Base-by-base conservation (phyloP, 2,888 invertebrate species). In the Mimas tiliae region DNA sequence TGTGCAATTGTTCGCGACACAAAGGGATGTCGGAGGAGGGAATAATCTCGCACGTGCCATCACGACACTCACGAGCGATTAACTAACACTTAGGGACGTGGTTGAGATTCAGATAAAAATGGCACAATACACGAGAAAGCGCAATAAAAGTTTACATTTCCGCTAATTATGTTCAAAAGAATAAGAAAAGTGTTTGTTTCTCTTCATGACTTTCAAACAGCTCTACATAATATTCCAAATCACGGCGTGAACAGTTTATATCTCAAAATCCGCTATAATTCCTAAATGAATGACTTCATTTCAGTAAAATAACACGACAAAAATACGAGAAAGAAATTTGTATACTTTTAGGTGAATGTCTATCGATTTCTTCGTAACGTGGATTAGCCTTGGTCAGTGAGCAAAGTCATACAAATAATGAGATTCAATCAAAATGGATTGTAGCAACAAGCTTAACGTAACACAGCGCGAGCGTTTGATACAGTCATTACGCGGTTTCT, bases 1-100 rank as follows among this genome's bases (percentile, higher is more conserved):
- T 27, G 47, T 33, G 19, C n/a, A n/a, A 50, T 19, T 50, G 8
- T 33, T 62, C 11, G 0, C 45, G 12, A 33, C n/a, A 63, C 33
- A 48, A 63, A 33, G 9, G 14, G 45, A 63, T 16, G 48, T 42
- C 7, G 62, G 27, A 63, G 62, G 12, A 14, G 6, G 14, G 14
- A 63, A 63, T 65, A 65, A 65, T 65, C 65, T 34, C 47, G 48
- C 48, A 65, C 65, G 65, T 65, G 47, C 65, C 48, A 33, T 65
- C 65, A 19, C 16, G 47, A 16, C 47, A 21, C 12, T 64, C 47
- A 53, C 45, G 45, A 27, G 45, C 50, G 53, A 64, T 64, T 64
- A 65, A 65, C 55, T 65, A 14, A 58, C 27, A 65, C 48, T 65
- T 6, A 48, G 53, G 48, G 55, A 19, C 8, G n/a, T 47, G 27